A percentile compares a stretch with the other conserved stretches of the same genome.
Conservation (phyloP, 1,140 invertebrate species). For the Diorhabda elongata region DNA sequence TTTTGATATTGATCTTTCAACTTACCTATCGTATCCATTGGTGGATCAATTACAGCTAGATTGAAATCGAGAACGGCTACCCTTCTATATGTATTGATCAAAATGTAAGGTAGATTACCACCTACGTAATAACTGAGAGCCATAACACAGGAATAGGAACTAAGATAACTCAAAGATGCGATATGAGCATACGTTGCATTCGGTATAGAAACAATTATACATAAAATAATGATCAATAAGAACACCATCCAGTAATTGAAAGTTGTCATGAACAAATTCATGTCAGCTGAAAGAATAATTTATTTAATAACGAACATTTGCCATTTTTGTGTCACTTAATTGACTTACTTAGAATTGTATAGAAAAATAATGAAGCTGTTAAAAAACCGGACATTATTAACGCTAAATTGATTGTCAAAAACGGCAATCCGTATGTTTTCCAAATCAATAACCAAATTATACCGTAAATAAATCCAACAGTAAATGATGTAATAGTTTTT, state of each 20-base stretch:
- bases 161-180: conserved; percentile 58
- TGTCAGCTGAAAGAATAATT: conserved; percentile 52
- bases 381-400: conserved; percentile 55
- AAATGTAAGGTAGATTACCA: conserved; percentile 64
- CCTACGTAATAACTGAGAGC: conserved; percentile 62
- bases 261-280: conserved; percentile 52
- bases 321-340: neutral
- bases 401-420: conserved; percentile 55
- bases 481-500: conserved; percentile 25
- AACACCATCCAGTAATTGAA: conserved; percentile 63
- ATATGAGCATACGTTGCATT: conserved; percentile 58
- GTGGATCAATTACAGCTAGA: conserved; percentile 57
- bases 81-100: conserved; percentile 62
- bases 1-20: neutral
- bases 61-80: conserved; percentile 56
- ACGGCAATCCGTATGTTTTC: conserved; percentile 56
- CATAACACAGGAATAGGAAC: conserved; percentile 59
- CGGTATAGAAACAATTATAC: conserved; percentile 51
- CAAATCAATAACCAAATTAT: conserved; percentile 53
- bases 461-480: conserved; percentile 45
- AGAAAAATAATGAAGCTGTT: conserved; percentile 54
- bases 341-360: conserved; percentile 53
- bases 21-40: conserved; percentile 60
- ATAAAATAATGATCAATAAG: conserved; percentile 50
- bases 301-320: neutral